Evolutionary conservation across 2,888 invertebrate genomes (phyloP), one percentile per base, ranked within the genome.

Genomic region (Platerodrilus igneus): DNA sequence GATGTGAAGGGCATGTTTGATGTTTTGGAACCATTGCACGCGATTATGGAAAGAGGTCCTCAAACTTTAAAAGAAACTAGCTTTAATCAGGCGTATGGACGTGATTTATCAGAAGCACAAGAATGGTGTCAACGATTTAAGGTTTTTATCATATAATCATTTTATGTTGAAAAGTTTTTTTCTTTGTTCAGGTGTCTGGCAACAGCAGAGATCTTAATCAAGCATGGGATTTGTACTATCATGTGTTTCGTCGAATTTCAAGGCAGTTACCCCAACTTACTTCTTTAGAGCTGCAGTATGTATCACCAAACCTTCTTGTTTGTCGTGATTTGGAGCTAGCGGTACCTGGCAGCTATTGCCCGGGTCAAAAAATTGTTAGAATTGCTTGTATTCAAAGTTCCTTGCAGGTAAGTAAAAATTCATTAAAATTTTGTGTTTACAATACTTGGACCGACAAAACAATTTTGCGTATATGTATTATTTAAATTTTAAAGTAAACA

Each of bases 201-300:
- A 85, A 86, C 53, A 82, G 87, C 3, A 82, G 93, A 51, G 97
- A 99, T 60, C 69, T 99, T 50, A 95, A 94, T 64, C 94, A 94
- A 64, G 99, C 99, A 2, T 99, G 99, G 99, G 97, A 99, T 65
- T 76, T 96, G 20, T 99, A 99, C 71, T 99, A 99, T 71, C 92
- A 95, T 65, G 96, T 99, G 34, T 99, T 99, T 71, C 79, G 96
- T 16, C 81, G 94, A 54, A 97, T 99, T 63, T 90, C 94, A 11
- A 81, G 93, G 11, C 99, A 99, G 67, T 72, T 99, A 51, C 92
- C 95, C 2, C 89, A 90, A 63, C 70, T 93, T 22, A 92, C 92
- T 3, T 88, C 88, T 2, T 71, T 94, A 25, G 93, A 93, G 68
- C 72, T 94, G 55, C 94, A 96, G 62, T 96, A 96, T 67, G 96